phyloP scores from a whole-genome alignment of 2,113 vertebrate species.

The Brachyhypopomus gauderio region DNA sequence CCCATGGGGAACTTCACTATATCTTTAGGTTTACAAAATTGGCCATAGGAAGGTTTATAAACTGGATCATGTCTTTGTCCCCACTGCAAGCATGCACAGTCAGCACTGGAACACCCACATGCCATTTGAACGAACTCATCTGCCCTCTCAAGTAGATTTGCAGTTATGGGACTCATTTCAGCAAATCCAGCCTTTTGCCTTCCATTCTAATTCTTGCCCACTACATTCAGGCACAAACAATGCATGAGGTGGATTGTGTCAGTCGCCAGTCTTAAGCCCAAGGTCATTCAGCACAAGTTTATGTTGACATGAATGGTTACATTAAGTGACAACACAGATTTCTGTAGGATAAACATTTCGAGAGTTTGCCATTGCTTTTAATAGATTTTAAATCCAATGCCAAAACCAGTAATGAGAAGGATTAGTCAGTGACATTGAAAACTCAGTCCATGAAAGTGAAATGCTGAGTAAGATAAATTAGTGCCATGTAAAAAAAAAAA shows the following conservation, averaged over 20 bases:
- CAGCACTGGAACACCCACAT: background rate
- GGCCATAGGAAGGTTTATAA: background rate
- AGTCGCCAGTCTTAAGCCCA: background rate
- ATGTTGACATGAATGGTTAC: background rate
- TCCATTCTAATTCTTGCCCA: background rate
- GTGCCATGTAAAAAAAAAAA: background rate
- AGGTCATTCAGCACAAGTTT: background rate
- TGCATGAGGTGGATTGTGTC: background rate
- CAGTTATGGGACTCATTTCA: background rate
- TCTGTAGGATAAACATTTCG: background rate
- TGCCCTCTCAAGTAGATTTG: background rate
- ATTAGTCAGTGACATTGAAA: background rate
- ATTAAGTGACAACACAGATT: conserved; percentile 4
- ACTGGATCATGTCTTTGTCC: background rate
- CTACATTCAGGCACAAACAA: background rate
- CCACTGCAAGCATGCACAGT: conserved; percentile 14
- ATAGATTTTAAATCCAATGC: background rate
- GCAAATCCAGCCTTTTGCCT: background rate
- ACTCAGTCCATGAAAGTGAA: background rate
- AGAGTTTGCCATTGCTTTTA: conserved; percentile 4
- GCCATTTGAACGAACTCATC: conserved; percentile 8
- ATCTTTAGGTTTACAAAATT: conserved; percentile 11
- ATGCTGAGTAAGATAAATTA: background rate
- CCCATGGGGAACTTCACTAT: conserved; percentile 4
- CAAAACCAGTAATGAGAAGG: background rate